Evolutionary conservation across 1,140 invertebrate genomes (phyloP), one percentile per base, ranked within the genome.

Genomic region (Drosophila grimshawi): DNA sequence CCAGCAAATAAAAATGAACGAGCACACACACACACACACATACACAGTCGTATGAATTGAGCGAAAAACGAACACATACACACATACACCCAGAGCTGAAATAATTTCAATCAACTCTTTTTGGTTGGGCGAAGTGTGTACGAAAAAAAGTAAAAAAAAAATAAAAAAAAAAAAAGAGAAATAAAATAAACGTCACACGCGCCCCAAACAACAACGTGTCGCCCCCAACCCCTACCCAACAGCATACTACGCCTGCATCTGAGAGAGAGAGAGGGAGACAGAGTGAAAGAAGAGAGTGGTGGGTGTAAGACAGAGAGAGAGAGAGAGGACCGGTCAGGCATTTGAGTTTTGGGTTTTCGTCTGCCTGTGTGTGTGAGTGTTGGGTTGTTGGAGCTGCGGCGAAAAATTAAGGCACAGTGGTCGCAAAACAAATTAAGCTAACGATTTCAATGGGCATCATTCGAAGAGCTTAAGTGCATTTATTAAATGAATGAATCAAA

Each of bases 71-170:
- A 64, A 70, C 66, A 5, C 30, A 37, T 11, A 37, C 59, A 30
- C 41, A 66, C 60, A 48, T 56, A 53, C 70, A 49, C 1, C 53
- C 67, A 64, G 53, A 62, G 11, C 55, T 43, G 56, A 88, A 88
- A 88, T 85, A 88, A 88, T 89, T 88, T 88, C 85, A 88, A 88
- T 86, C 83, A 86, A 88, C 83, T 86, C 83, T 88, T 86, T 19
- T 86, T 86, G 76, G 29, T 68, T 68, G 66, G 65, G 59, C 56
- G 53, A 61, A 67, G 52, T 56, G 49, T 30, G 32, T 52, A 71
- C 49, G 2, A 43, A 37, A 5, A 5, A 37, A 37, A 37, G 6
- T 7, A 68, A 33, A 43, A 48, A 61, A 48, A 51, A 37, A 41
- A 19, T 48, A 68, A 69, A 80, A 62, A 76, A 72, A 65, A 53